A percentile compares a stretch with the other conserved stretches of the same genome.
These are phyloP conservation scores for Argyresthia albistria DNA, from an alignment of 2,888 invertebrate genomes.

Conservation along the genomic window DNA sequence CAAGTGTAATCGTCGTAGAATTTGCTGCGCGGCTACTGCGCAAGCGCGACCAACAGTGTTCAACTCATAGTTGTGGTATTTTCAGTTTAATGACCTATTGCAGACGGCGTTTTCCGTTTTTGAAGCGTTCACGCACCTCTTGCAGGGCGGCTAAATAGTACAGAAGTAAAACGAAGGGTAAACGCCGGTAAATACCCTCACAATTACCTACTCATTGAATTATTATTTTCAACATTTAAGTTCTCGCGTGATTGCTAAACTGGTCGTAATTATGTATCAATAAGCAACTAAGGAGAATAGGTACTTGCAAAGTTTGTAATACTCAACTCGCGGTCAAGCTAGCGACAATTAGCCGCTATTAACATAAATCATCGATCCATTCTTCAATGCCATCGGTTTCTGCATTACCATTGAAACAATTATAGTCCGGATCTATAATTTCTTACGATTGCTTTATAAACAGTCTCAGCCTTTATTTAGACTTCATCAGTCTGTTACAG, in stretches of 20 bases:
- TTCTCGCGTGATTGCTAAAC: too few relatives aligned
- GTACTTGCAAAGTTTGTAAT: too few relatives aligned
- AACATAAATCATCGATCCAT: constrained; percentile 24
- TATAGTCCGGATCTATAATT: constrained; percentile 43
- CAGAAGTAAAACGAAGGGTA: too few relatives aligned
- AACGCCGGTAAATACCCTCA: too few relatives aligned
- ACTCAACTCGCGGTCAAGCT: too few relatives aligned
- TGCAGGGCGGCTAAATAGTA: too few relatives aligned
- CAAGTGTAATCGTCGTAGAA: constrained; percentile 59
- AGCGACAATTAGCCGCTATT: constrained; percentile 18
- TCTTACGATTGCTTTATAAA: constrained; percentile 54
- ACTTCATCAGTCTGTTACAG: constrained; percentile 27
- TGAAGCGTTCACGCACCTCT: too few relatives aligned
- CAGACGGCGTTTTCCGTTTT: background rate
- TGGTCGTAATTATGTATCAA: too few relatives aligned
- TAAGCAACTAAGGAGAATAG: too few relatives aligned
- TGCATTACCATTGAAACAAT: constrained; percentile 22
- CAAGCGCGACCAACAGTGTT: constrained; percentile 29
- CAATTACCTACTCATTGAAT: too few relatives aligned
- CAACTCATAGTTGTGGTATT: constrained; percentile 3
- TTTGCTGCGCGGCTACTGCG: constrained; percentile 55
- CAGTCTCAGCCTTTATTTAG: constrained; percentile 21
- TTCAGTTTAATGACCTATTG: background rate
- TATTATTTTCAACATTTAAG: too few relatives aligned
- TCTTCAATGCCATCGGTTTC: constrained; percentile 19